Evolutionary conservation across 1,140 invertebrate genomes (phyloP), one percentile per base, ranked within the genome.

Genomic region (Acromyrmex charruanus): DNA sequence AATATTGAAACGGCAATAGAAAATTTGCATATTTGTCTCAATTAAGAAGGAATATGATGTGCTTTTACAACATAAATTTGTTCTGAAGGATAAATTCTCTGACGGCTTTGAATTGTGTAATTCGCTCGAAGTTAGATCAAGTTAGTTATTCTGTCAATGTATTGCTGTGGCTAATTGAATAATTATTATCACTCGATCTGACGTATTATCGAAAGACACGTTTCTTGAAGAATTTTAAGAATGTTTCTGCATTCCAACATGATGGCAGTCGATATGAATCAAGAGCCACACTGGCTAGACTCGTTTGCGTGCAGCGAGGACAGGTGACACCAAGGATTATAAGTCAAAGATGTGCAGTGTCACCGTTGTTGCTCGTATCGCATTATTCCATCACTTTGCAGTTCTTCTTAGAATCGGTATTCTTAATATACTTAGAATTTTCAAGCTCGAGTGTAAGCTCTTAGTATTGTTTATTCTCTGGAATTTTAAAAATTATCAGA

Each of bases 381-480:
- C 85, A 59, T 87, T 77, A 65, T 61, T 89, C 77, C 89, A 90
- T 90, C 89, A 90, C 85, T 77, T 74, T 25, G 75, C 72, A 77
- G 25, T 79, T 53, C 59, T 75, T 80, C 84, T 63, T 84, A 44
- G 63, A 35, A 58, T 80, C 66, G 25, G 49, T 49, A 49, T 53
- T 66, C 77, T 88, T 89, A 74, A 87, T 87, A 87, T 87, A 90
- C 51, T 71, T 59, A 68, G 75, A 77, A 90, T 90, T 90, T 89
- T 89, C 77, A 55, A 87, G 69, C 82, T 79, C 72, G 65, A 90
- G 72, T 59, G 59, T 77, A 82, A 88, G 71, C 63, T n/a, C 21
- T 6, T 18, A 25, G 21, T 55, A 80, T 89, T 49, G 82, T 55
- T 89, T 90, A 87, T 71, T 63, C 53, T 51, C 14, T 16, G 65